Conservation (phyloP, 2,797 vertebrate species). For the Poecilia velifera region DNA sequence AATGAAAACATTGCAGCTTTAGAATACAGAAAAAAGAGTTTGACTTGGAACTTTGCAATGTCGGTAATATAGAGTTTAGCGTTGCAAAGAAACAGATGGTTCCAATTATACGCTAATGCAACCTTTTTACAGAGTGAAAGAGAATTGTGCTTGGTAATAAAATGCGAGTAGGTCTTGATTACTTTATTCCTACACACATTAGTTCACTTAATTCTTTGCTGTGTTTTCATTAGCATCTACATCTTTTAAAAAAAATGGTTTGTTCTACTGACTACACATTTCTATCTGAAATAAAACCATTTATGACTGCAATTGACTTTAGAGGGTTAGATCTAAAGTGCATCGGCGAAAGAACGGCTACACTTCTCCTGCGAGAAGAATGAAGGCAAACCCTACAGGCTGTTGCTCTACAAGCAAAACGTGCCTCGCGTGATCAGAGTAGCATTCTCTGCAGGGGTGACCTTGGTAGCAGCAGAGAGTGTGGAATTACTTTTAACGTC, state of each 20-base stretch:
- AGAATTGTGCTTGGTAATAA: constrained; percentile 66
- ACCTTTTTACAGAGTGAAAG: constrained; percentile 63
- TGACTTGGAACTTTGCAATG: constrained; percentile 33
- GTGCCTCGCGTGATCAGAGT: constrained; percentile 32
- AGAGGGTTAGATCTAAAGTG: constrained; percentile 24
- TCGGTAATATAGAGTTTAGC: constrained; percentile 48
- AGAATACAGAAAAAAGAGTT: constrained; percentile 44
- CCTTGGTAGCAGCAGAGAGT: constrained; percentile 41
- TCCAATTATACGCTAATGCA: constrained; percentile 59
- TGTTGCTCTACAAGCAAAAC: constrained; percentile 53
- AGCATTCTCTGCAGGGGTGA: constrained; percentile 51
- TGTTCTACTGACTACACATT: constrained; percentile 22
- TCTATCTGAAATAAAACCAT: constrained; percentile 35
- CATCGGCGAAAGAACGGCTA: constrained; percentile 36
- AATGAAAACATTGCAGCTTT: constrained; percentile 28
- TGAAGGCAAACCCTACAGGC: constrained; percentile 44
- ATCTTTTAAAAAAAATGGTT: constrained; percentile 10
- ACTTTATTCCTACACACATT: constrained; percentile 53
- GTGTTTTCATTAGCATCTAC: constrained; percentile 22
- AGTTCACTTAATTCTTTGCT: constrained; percentile 39
- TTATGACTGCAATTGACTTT: constrained; percentile 31
- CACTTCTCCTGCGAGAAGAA: constrained; percentile 32
- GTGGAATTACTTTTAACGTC: constrained; percentile 37
- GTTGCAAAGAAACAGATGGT: constrained; percentile 67
- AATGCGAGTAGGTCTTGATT: constrained; percentile 61